Conservation (phyloP, 2,797 vertebrate genomes). For the Phrynocephalus vlangalii region DNA sequence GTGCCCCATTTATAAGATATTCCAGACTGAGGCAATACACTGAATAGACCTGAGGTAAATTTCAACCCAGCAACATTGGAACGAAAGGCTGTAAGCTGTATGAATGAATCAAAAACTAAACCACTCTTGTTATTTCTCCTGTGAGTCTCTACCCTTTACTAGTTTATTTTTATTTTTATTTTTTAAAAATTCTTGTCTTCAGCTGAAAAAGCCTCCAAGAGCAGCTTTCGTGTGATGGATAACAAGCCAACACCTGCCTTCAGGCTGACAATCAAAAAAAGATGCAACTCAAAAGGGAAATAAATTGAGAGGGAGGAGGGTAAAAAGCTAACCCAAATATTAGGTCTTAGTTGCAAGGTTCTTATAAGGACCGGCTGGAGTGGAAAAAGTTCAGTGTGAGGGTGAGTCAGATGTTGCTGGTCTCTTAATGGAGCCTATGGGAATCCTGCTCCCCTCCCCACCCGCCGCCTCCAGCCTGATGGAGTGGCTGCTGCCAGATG, state of each 20-base stretch:
- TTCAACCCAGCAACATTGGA: too few species aligned
- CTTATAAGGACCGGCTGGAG: not conserved
- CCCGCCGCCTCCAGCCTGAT: not conserved
- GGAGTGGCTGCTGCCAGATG: not conserved
- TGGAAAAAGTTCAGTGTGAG: not conserved
- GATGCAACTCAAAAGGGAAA: not conserved
- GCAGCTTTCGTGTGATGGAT: not conserved
- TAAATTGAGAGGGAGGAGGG: not conserved
- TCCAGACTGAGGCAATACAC: too few species aligned
- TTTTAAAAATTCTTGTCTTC: not conserved
- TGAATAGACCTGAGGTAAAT: too few species aligned
- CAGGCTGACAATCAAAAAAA: not conserved
- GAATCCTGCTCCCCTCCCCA: not conserved
- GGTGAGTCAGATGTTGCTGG: not conserved
- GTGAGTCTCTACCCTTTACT: too few species aligned
- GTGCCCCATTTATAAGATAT: too few species aligned
- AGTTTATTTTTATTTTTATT: not conserved
- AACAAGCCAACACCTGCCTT: not conserved
- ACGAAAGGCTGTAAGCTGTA: not conserved
- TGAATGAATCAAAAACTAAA: not conserved
- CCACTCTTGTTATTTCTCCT: not conserved
- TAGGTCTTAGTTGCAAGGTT: not conserved
- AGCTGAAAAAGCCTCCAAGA: not conserved
- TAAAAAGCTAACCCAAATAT: not conserved
- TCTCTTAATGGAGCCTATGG: not conserved